Base-by-base conservation (phyloP, 2,113 vertebrate species). In the Haemorhous mexicanus region DNA sequence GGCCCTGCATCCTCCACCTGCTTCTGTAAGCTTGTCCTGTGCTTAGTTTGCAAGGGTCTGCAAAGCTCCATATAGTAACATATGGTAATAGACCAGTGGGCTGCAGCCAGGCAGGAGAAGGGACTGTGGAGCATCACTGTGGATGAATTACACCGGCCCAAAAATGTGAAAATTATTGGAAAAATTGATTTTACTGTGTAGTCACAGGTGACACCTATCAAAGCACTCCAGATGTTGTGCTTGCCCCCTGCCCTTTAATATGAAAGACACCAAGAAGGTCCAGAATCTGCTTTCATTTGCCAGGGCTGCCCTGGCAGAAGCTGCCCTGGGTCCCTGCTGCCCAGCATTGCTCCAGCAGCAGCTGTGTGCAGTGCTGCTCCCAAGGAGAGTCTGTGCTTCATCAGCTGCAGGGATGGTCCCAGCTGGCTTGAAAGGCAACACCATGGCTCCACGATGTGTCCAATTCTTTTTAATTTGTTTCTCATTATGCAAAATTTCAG, bases 361-460 rank as follows among this genome's bases (percentile, higher is more conserved):
- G 35, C 68, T 90, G 68, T 52, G 27, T 27, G 32, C 69, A n/a
- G 30, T 10, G 33, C 70, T 68, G 66, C 85, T 84, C 44, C 55
- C 33, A 5, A 18, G 37, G 53, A 32, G 21, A 24, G 22, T 21
- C 33, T 53, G 74, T 74, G 26, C 55, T 75, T 75, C 1, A 1
- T 56, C 88, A 72, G 50, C 23, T 68, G 91, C 41, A 23, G 2
- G 22, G 26, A 33, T 44, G 37, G 12, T 53, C 63, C 84, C 76
- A 89, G 46, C 46, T 89, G 80, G 28, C 12, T 56, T 77, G 59
- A 88, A 92, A 88, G 62, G 46, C 52, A 93, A 9, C 32, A 81
- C n/a, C 9, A 8, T 7, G n/a, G 37, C 75, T 76, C 33, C 62
- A 46, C 0, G 0, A 41, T 2, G 7, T 21, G n/a, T 61, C 55